Conservation (phyloP, 2,113 vertebrate genomes). For the Mirza zaza region DNA sequence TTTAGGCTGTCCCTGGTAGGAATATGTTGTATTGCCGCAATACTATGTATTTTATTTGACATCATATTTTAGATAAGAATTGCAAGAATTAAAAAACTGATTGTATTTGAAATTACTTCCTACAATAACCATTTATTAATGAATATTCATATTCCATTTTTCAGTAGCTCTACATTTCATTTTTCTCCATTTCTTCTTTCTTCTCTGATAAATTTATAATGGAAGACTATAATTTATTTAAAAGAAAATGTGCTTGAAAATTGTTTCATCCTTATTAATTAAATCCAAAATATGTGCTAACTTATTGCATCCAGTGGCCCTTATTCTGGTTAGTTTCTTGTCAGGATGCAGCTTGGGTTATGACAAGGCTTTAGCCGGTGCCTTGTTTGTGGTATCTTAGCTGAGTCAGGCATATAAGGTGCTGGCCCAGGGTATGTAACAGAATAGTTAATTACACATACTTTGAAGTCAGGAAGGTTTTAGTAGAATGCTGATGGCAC, state of each 20-base stretch:
- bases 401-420: background rate
- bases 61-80: constrained; percentile 17
- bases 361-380: background rate
- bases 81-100: background rate
- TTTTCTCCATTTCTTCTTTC: constrained; percentile 8
- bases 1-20: background rate
- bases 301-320: background rate
- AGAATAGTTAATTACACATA: background rate
- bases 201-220: background rate
- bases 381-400: background rate
- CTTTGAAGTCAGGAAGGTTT: background rate
- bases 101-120: constrained; percentile 35
- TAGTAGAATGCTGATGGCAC: background rate
- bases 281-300: background rate
- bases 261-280: constrained; percentile 27
- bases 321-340: constrained; percentile 30
- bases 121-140: constrained; percentile 26
- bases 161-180: background rate
- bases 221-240: background rate
- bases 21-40: background rate
- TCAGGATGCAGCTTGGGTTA: background rate
- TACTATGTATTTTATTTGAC: background rate
- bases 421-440: background rate
- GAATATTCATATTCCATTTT: constrained; percentile 41
- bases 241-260: constrained; percentile 29